Percentiles rank a stretch among this genome's conserved stretches.
Evolutionary conservation across 2,113 vertebrate species (phyloP).

Genomic region (Delphinus delphis): DNA sequence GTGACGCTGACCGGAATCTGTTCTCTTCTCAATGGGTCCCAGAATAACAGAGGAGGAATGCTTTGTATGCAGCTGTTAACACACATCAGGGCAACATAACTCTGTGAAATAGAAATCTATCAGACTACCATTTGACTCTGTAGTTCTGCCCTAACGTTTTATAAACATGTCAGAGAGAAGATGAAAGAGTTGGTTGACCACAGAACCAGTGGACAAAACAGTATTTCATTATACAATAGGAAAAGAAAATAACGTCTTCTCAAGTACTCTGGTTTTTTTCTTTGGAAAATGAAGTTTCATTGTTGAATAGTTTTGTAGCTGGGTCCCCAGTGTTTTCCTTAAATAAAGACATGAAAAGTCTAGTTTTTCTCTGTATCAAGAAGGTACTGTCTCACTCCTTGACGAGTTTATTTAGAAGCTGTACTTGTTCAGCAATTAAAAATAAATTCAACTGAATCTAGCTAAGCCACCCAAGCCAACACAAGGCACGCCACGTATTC

Average conservation of each 20-base stretch:
- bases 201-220: background rate
- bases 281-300: constrained; percentile 21
- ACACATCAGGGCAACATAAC: constrained; percentile 1
- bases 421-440: constrained; percentile 6
- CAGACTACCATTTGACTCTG: background rate
- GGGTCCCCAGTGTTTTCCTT: background rate
- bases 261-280: background rate
- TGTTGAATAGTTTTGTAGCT: constrained; percentile 11
- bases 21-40: background rate
- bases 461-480: constrained; percentile 44
- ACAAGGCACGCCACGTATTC: constrained; percentile 26
- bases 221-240: background rate
- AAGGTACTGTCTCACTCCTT: background rate
- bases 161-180: constrained; percentile 51
- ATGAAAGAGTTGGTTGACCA: constrained; percentile 14
- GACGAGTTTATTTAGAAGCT: constrained; percentile 59
- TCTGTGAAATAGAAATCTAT: background rate
- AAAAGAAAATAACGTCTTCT: background rate
- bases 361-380: background rate
- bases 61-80: constrained; percentile 24
- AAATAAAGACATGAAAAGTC: constrained; percentile 31
- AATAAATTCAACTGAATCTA: background rate
- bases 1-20: background rate
- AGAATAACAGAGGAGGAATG: background rate
- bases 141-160: constrained; percentile 38